phyloP scores from a whole-genome alignment of 2,113 vertebrate genomes.

The Bujurquina vittata region DNA sequence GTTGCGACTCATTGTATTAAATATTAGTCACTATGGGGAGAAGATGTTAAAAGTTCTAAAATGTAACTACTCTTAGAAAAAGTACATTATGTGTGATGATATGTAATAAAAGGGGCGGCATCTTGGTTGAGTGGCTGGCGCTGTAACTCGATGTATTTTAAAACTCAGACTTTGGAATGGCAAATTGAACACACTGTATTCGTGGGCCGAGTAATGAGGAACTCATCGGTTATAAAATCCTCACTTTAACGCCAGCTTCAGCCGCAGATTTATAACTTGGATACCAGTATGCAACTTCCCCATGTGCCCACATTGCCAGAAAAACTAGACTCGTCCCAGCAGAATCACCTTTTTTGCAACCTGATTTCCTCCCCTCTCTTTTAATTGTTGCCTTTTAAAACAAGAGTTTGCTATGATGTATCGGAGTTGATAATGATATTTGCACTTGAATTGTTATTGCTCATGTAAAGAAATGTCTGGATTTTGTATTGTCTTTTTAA shows the following conservation, averaged over 20 bases:
- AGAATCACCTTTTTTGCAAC: constrained; percentile 63
- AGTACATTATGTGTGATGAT: neutral
- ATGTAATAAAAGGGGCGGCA: neutral
- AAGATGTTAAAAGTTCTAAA: constrained; percentile 16
- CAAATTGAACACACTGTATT: constrained; percentile 34
- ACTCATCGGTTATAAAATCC: neutral
- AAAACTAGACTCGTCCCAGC: neutral
- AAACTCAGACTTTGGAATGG: constrained; percentile 18
- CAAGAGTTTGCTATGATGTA: constrained; percentile 83
- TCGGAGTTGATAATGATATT: constrained; percentile 95
- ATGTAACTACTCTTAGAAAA: neutral
- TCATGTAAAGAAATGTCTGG: constrained; percentile 97
- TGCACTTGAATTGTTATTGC: constrained; percentile 98
- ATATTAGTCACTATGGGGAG: constrained; percentile 20
- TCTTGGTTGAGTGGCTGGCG: neutral
- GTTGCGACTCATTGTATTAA: constrained; percentile 22
- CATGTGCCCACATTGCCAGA: neutral
- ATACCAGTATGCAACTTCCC: neutral
- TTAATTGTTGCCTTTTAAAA: constrained; percentile 73
- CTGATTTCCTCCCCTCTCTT: constrained; percentile 39
- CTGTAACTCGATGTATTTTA: neutral
- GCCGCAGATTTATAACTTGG: neutral
- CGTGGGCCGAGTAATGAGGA: constrained; percentile 19
- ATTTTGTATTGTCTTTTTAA: constrained; percentile 98
- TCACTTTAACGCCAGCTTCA: neutral